Base-by-base conservation (phyloP, 92 coral and sea anemone genomes). In the Epizoanthus fatuus region DNA sequence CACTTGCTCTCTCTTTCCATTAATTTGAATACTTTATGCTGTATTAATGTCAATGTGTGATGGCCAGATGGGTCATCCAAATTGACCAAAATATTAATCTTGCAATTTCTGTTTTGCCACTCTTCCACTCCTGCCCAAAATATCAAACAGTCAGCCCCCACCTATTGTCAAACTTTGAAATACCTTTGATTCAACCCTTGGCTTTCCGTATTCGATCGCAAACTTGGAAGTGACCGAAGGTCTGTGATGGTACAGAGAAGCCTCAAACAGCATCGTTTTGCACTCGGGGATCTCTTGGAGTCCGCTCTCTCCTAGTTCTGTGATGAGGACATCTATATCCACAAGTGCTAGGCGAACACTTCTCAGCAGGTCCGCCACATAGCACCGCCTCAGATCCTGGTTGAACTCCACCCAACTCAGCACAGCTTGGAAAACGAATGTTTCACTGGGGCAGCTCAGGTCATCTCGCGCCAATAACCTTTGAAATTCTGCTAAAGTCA, bases 401-500 rank as follows among this genome's bases (percentile, higher is more conserved):
- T 86, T 69, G 81, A 64, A 55, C 56, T 84, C 86, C 2, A 88
- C 68, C 95, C 95, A 92, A 42, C 78, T 69, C 5, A 80, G 84
- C 14, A 89, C 87, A 0, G 86, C 81, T 45, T 82, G 57, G 71
- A 88, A 89, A n/a, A 87, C 85, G 49, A 84, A 90, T 2, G 86
- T 85, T 63, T 92, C 95, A 7, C 90, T 88, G 14, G 86, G 84
- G 40, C 86, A 92, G 69, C 83, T 85, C 25, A 92, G 88, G 67
- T 86, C 91, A 22, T 87, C 55, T 14, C 91, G 86, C 0, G 47
- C 42, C 47, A 87, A 80, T 17, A 87, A 81, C 4, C 63, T 44
- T 7, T 39, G 68, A 1, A 87, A 63, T 22, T 87, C 87, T 17
- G 81, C 91, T 15, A 75, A 44, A 0, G 75, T 81, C 19, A 87